Base-by-base conservation (phyloP, 2,113 vertebrate species). In the Apodemus sylvaticus region DNA sequence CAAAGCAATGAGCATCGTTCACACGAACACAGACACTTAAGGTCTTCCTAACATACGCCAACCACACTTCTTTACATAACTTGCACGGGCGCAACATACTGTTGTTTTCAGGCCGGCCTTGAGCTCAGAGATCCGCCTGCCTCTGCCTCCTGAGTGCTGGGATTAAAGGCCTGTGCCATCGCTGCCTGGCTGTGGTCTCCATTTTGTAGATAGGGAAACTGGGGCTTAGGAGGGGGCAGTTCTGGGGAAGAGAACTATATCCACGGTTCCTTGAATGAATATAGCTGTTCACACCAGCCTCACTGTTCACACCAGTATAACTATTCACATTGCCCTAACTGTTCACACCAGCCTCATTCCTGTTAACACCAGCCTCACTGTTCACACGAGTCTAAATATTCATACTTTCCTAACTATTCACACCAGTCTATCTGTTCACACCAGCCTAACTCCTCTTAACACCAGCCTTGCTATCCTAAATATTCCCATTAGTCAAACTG, bases 1-100 rank as follows among this genome's bases (percentile, higher is more conserved):
- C 13, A 73, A 3, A 45, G 0, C 14, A 39, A 60, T 0, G 20
- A 60, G 34, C 12, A 10, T 0, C 0, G 39, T 20, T 11, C 48
- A 9, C 1, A 0, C 1, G 0, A 53, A 71, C 42, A 36, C 0
- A 5, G 51, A 24, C 0, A 19, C 42, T 9, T 1, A 45, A 11
- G 13, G 0, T 58, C 45, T 58, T 55, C 55, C 55, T 82, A 51
- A 62, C 16, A 16, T 22, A 53, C 0, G 7, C 26, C 24, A 36
- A 74, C 19, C 11, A 19, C 24, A 2, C 3, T 13, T 88, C 70
- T 31, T 48, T 83, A 62, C 0, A 0, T 0, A 58, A 90, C 36
- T 64, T 62, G 24, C 29, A 2, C 0, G 1, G 22, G 53, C 9
- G 1, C 13, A 71, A 34, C 0, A 1, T 7, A 5, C 1, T 14